These are phyloP conservation scores for Metalampra italica DNA, from an alignment of 2,888 invertebrate species.

Conservation along the genomic window DNA sequence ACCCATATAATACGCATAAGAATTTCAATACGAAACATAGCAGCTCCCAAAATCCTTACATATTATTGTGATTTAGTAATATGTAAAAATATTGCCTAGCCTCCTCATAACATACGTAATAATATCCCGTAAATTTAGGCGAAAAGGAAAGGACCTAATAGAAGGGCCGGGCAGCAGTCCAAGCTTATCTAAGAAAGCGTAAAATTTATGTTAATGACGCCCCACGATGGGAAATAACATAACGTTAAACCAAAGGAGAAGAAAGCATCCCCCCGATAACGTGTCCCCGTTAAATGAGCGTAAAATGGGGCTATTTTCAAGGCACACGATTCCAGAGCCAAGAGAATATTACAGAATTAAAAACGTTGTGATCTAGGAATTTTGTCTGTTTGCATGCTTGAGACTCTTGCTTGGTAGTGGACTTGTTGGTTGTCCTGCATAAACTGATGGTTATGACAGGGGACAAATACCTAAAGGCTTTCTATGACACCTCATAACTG, in stretches of 20 bases:
- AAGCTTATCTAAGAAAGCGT: constrained; percentile 61
- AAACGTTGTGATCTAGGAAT: too few species aligned
- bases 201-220: constrained; percentile 71
- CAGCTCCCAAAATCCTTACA: background rate
- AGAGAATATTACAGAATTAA: background rate
- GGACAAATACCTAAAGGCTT: too few species aligned
- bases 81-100: constrained; percentile 27
- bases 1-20: too few species aligned
- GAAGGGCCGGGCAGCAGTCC: constrained; percentile 53
- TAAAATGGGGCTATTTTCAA: constrained; percentile 30
- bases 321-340: constrained; percentile 14
- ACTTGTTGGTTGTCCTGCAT: too few species aligned
- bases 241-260: constrained; percentile 50
- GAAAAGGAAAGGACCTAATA: constrained; percentile 47
- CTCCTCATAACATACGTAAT: constrained; percentile 41
- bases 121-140: constrained; percentile 48
- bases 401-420: too few species aligned
- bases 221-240: constrained; percentile 52
- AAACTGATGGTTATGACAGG: too few species aligned
- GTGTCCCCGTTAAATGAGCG: constrained; percentile 54
- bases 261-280: constrained; percentile 53
- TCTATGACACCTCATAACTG: too few species aligned
- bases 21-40: too few species aligned
- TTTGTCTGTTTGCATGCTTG: background rate
- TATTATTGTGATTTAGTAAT: background rate